These are phyloP conservation scores for Crematogaster levior DNA, from an alignment of 2,888 invertebrate species.

Conservation along the genomic window DNA sequence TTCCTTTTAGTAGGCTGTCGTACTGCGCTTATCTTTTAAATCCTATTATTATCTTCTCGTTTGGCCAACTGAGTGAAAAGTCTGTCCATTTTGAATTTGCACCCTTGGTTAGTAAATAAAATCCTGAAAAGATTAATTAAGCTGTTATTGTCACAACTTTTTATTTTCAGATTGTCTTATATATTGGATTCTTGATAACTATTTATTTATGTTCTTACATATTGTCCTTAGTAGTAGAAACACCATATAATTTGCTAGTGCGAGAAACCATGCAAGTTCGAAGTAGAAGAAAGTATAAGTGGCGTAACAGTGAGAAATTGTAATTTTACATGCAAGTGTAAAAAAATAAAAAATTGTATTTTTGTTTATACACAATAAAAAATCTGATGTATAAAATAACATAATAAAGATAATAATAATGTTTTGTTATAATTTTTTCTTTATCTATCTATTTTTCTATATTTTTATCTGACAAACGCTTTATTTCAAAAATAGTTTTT, in stretches of 20 bases:
- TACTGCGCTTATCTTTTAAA: slow-evolving; percentile 88
- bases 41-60: slow-evolving; percentile 86
- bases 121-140: neutral
- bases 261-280: slow-evolving; percentile 73
- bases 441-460: too few species aligned
- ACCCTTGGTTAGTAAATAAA: slow-evolving; percentile 80
- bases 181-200: slow-evolving; percentile 78
- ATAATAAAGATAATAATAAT: too few species aligned
- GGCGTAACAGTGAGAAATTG: slow-evolving; percentile 43
- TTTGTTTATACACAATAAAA: too few species aligned
- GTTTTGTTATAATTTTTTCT: too few species aligned
- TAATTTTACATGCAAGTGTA: neutral
- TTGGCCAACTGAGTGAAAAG: slow-evolving; percentile 83
- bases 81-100: slow-evolving; percentile 81
- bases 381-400: too few species aligned
- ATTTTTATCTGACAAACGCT: too few species aligned
- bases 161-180: slow-evolving; percentile 77
- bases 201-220: slow-evolving; percentile 83
- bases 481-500: too few species aligned
- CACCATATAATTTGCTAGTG: slow-evolving; percentile 83
- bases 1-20: slow-evolving; percentile 87
- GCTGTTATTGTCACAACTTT: slow-evolving; percentile 1
- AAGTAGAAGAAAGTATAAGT: slow-evolving; percentile 57
- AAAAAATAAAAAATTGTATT: neutral
- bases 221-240: slow-evolving; percentile 83